phyloP scores from a whole-genome alignment of 2,888 invertebrate species.

The Spisula solida region DNA sequence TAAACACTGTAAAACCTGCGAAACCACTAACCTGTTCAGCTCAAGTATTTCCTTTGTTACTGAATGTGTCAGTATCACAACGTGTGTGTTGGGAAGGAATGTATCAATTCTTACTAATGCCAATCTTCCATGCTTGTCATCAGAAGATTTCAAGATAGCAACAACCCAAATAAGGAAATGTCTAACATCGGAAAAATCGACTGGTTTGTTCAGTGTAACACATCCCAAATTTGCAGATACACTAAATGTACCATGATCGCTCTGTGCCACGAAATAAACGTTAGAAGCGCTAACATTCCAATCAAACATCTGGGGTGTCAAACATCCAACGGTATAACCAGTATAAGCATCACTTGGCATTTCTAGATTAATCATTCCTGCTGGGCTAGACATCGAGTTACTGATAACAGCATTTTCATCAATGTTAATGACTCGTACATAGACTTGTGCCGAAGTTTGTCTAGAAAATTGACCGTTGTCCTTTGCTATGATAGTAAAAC shows the following conservation, averaged over 20 bases:
- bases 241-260: constrained; percentile 61
- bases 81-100: constrained; percentile 61
- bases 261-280: constrained; percentile 58
- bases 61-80: constrained; percentile 70
- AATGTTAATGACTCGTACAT: constrained; percentile 70
- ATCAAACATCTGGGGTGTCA: constrained; percentile 70
- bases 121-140: constrained; percentile 49
- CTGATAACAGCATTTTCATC: constrained; percentile 67
- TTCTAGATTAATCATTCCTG: constrained; percentile 68
- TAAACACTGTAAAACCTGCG: too few relatives aligned
- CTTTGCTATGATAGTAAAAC: constrained; percentile 67
- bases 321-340: constrained; percentile 63
- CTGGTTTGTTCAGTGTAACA: constrained; percentile 60
- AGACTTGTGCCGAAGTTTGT: constrained; percentile 59
- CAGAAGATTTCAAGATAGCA: constrained; percentile 43
- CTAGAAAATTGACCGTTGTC: constrained; percentile 66
- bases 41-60: constrained; percentile 61
- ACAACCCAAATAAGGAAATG: constrained; percentile 65
- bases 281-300: constrained; percentile 52
- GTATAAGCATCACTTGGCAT: constrained; percentile 61
- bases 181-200: constrained; percentile 45
- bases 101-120: constrained; percentile 72
- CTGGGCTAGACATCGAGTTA: constrained; percentile 3
- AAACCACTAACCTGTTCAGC: constrained; percentile 67
- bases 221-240: constrained; percentile 71